Evolutionary conservation across 2,113 vertebrate genomes (phyloP), one percentile per base, ranked within the genome.

Genomic region (Illadopsis cleaveri): DNA sequence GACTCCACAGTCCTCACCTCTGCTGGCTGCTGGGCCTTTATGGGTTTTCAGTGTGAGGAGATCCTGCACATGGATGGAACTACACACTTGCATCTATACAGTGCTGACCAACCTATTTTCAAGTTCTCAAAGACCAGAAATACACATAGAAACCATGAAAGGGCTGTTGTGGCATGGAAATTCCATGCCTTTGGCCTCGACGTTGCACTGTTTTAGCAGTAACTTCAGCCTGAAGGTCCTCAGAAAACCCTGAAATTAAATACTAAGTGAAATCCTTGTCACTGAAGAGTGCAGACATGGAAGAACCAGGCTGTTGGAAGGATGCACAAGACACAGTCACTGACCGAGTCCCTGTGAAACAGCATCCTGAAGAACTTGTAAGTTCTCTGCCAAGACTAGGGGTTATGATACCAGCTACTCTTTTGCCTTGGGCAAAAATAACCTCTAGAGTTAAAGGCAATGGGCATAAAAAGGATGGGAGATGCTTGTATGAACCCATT

Each of bases 151-250:
- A 62, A 44, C 23, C 13, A 7, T 0, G 1, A 13, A 57, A 27
- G 2, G 2, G 31, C 3, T 51, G 22, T 11, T 5, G 0, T 2
- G 44, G 18, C 4, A 68, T 0, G 6, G 30, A 68, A 86, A 44
- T 23, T 5, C 5, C 44, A 19, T 1, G 0, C 2, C 8, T 28
- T 75, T 60, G 1, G 0, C 38, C 48, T 62, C 61, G 80, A 20
- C 0, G 0, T 6, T 61, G 56, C 4, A 13, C 14, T 35, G 14
- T 31, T 90, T 78, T 18, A 64, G 37, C 78, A 79, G 42, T 12
- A 66, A 42, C 20, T 48, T 64, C 66, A 86, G 31, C 37, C 31
- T 76, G 19, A 24, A 68, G 0, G 2, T 13, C 44, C 51, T 82
- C 10, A 65, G 37, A 89, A 91, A 44, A 18, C 28, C 8, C 15